Base-by-base conservation (phyloP, 2,113 vertebrate genomes). In the Ailurus styani region DNA sequence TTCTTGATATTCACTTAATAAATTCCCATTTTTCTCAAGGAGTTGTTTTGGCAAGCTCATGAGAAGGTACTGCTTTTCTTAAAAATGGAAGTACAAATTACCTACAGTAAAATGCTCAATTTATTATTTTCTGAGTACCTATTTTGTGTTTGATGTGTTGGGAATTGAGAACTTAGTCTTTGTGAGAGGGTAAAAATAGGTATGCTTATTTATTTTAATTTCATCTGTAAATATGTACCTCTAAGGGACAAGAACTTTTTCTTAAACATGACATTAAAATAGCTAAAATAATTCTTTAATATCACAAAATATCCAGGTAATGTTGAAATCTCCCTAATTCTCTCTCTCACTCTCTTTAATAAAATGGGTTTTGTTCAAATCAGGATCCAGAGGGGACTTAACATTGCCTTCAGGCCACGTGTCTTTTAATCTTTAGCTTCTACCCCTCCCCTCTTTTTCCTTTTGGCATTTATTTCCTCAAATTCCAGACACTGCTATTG, bases 181-280 rank as follows among this genome's bases (percentile, higher is more conserved):
- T 75, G 29, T 93, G 10, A 96, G 54, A 88, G 9, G 21, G 47
- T 89, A 89, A 75, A 85, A 62, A 86, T 3, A 72, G 87, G 45
- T 90, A 9, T 55, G 60, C 50, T 88, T 42, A 45, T 55, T 84
- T 95, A 57, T 78, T 93, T 96, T 90, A 79, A 93, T 90, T 94
- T 79, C 12, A 34, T 60, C 62, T 86, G 57, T 78, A 87, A 86
- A 52, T 42, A 93, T 72, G 23, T 96, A 90, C 79, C 60, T 77
- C 42, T 72, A 60, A n/a, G 40, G 21, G 37, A 64, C 20, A 87
- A 94, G 34, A 83, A 93, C 62, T 27, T 90, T 94, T 81, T 87
- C 42, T 70, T 93, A 75, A 82, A 72, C 37, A 31, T n/a, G 64
- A 86, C 31, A 78, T 34, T 81, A 93, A 72, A 78, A 85, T 47